A percentile compares a stretch with the other conserved stretches of the same genome.
phyloP scores from a whole-genome alignment of 2,888 invertebrate species.

The Stegana nigrithorax region DNA sequence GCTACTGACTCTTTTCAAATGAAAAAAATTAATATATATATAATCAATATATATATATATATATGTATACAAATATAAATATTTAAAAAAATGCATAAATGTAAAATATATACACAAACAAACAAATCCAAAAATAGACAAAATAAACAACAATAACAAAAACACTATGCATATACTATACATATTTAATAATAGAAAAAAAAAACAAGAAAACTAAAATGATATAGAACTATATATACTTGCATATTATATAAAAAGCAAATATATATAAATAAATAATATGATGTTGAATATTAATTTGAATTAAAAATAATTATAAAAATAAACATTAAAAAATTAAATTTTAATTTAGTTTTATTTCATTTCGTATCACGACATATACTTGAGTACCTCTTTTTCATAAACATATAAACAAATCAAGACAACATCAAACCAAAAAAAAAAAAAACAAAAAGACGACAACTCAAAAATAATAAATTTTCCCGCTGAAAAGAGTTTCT shows the following conservation, averaged over 20 bases:
- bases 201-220: constrained; percentile 46
- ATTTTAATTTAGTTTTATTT: constrained; percentile 29
- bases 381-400: constrained; percentile 15
- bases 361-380: constrained; percentile 39
- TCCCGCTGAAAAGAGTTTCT: constrained; percentile 10
- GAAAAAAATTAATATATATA: constrained; percentile 22
- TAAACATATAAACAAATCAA: background rate
- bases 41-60: constrained; percentile 38
- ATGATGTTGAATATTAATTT: constrained; percentile 62
- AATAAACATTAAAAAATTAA: constrained; percentile 31
- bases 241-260: constrained; percentile 24
- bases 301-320: constrained; percentile 41
- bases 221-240: too few relatives aligned
- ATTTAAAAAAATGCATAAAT: constrained; percentile 30
- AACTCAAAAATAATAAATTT: background rate
- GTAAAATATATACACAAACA: constrained; percentile 25
- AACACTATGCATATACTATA: constrained; percentile 41
- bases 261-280: constrained; percentile 36
- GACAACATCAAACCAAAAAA: background rate
- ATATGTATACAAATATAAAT: constrained; percentile 27
- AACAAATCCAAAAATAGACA: constrained; percentile 27
- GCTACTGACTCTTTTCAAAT: constrained; percentile 36
- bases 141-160: constrained; percentile 23
- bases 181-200: constrained; percentile 52
- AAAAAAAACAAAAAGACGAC: background rate